Evolutionary conservation across 2,113 vertebrate genomes (phyloP), one percentile per base, ranked within the genome.

Genomic region (Neomonachus schauinslandi): DNA sequence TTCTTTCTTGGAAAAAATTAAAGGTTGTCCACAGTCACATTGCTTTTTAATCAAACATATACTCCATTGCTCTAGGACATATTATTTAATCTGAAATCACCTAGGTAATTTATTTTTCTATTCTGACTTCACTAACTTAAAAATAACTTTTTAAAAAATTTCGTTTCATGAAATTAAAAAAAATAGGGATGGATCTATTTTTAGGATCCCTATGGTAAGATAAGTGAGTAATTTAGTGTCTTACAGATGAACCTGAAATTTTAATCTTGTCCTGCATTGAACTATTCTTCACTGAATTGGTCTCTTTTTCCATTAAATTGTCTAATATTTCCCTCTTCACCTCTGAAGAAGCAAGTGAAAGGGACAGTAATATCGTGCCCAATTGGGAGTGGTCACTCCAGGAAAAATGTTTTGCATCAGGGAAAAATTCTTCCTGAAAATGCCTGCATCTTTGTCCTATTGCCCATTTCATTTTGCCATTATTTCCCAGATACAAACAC

Each of bases 401-500:
- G 42, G 18, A 51, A 46, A 81, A 67, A 71, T 22, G 33, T 49
- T 53, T 86, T 55, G 24, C 15, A 42, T 49, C 59, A 77, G 69
- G 24, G 36, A 71, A 92, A 97, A 93, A 81, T 85, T 85, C 51
- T 92, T 71, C 42, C 21, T 72, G 24, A 91, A 82, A 88, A 80
- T 55, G 1, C 1, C 21, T 5, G 5, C n/a, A 33, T 93, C 80
- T 76, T 93, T 81, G 10, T 96, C 24, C n/a, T 93, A 22, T 31
- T 93, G 0, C 7, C 61, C 42, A 92, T 55, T 90, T 91, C n/a
- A 33, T 74, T 81, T 92, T 94, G 14, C 3, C 51, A 14, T 86
- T 74, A 90, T 90, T 88, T 67, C 19, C 24, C 42, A 76, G 13
- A 65, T 63, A 46, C 26, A 84, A 82, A 83, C 21, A 57, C 12